Evolutionary conservation across 2,113 vertebrate species (phyloP).

Genomic region (Cinclus cinclus): DNA sequence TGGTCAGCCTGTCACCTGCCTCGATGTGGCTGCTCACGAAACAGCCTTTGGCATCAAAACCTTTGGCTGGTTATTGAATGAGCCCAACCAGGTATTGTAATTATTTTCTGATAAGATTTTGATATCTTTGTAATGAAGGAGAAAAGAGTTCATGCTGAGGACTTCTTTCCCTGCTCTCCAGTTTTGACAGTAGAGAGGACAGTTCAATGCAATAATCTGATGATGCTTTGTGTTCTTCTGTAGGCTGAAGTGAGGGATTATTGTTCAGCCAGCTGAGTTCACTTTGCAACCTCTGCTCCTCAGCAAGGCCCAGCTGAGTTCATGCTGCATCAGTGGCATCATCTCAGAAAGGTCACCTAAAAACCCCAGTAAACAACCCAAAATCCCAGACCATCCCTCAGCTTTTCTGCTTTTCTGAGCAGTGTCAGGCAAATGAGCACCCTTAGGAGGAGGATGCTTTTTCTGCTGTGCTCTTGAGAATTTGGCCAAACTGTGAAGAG

Average conservation of each 20-base stretch:
- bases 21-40: constrained; percentile 80
- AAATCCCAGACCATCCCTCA: background rate
- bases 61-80: constrained; percentile 87
- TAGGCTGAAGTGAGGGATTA: background rate
- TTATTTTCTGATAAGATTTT: background rate
- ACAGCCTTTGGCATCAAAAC: constrained; percentile 89
- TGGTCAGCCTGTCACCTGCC: constrained; percentile 88
- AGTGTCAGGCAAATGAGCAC: fast-evolving
- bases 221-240: background rate
- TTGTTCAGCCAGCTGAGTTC: background rate
- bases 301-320: background rate
- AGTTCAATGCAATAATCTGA: background rate
- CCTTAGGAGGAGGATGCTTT: background rate
- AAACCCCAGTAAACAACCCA: background rate
- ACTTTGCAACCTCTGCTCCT: background rate
- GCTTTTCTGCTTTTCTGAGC: background rate
- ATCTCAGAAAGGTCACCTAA: background rate
- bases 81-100: constrained; percentile 88
- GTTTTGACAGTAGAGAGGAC: background rate
- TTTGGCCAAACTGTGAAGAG: background rate
- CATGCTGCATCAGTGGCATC: background rate
- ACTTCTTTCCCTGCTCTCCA: background rate
- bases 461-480: background rate
- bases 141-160: background rate
- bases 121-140: background rate